Percentiles rank a stretch among this genome's conserved stretches.
Conservation (phyloP, 2,797 vertebrate genomes). For the Cynopterus sphinx region DNA sequence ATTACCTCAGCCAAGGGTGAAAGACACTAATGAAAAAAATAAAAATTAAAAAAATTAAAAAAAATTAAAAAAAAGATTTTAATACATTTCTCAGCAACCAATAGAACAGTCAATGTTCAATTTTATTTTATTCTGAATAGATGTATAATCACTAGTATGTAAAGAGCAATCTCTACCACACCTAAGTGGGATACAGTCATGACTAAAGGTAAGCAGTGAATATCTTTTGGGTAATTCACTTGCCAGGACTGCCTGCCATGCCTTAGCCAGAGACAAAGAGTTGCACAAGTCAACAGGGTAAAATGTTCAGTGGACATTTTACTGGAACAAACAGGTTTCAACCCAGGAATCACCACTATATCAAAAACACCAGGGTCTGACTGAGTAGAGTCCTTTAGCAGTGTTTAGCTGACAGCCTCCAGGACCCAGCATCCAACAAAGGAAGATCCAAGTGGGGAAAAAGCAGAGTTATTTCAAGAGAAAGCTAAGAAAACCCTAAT, state of each 20-base stretch:
- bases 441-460: neutral
- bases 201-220: conserved; percentile 21
- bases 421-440: neutral
- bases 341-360: neutral
- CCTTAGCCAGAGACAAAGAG: conserved; percentile 34
- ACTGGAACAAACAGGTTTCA: conserved; percentile 61
- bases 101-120: neutral
- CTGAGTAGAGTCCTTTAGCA: neutral
- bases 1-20: neutral
- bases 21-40: neutral
- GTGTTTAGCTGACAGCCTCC: neutral
- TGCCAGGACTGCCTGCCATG: conserved; percentile 1
- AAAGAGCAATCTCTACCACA: conserved; percentile 17
- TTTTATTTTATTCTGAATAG: conserved; percentile 10
- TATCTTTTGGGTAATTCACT: conserved; percentile 53
- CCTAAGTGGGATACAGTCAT: neutral
- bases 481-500: conserved; percentile 74
- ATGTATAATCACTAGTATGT: neutral
- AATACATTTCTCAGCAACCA: neutral
- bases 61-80: neutral
- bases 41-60: no score
- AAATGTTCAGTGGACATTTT: conserved; percentile 36
- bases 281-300: conserved; percentile 19
- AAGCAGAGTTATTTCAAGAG: conserved; percentile 54
- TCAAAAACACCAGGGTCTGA: conserved; percentile 20